Base-by-base conservation (phyloP, 2,113 vertebrate genomes). In the Neodontobutis hainanensis region DNA sequence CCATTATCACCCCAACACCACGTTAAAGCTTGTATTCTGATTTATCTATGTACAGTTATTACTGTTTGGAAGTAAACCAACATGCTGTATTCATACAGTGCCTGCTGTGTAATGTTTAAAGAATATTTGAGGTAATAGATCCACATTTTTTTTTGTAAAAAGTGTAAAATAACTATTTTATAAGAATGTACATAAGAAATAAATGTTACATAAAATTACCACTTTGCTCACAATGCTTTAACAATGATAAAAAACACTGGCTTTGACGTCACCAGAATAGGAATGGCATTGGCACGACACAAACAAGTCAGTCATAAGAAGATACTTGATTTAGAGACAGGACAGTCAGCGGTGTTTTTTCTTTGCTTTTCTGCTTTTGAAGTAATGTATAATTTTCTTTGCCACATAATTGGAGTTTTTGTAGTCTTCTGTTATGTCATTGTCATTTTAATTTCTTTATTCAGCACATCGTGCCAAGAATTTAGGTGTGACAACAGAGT, bases 11-110 rank as follows among this genome's bases (percentile, higher is more conserved):
- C 19, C 51, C 65, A 65, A 74, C 78, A 73, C 61, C 75, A 58
- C 44, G 5, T 34, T 55, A 12, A 79, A 79, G 78, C 75, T 78
- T 40, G 38, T 40, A 40, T 40, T 27, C 19, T 27, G 19, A 2
- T 27, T 40, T 40, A 40, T 40, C 38, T 40, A 8, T 40, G 8
- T 40, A 40, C 19, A 27, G 19, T 27, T 27, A 27, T 27, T 40
- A 40, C 38, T 5, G 38, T 40, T 1, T 40, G 38, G 38, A 40
- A 40, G 38, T 40, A 40, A 40, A 40, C 38, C 8, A 40, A 40
- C 38, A 5, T 4, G 38, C 3, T 40, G 38, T 6, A 40, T 5
- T 40, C 5, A 40, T 40, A 27, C 3, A 3, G 19, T 27, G 19
- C 19, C 3, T 27, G 38, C 8, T 8, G 8, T 40, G 8, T 6